Base-by-base conservation (phyloP, 2,797 vertebrate species). In the Malurus splendens region DNA sequence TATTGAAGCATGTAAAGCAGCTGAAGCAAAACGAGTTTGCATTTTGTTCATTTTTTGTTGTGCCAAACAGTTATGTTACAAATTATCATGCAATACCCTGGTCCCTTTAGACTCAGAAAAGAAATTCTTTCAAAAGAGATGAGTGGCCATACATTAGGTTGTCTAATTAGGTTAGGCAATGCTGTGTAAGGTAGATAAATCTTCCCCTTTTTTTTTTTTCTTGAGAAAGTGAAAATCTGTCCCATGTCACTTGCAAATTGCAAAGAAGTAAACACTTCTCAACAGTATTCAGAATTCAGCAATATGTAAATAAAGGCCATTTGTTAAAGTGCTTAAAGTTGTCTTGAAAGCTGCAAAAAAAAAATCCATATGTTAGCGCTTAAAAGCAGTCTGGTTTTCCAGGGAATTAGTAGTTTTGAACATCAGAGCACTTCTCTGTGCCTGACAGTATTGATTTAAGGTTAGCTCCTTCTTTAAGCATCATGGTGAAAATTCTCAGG, bases 281-380 rank as follows among this genome's bases (percentile, higher is more conserved):
- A 93, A 66, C 38, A 90, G 52, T 86, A 87, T 82, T 83, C 73
- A 77, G 67, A 93, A 86, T 84, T 83, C 87, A 90, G 81, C 86
- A 82, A 64, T 93, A 93, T 90, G 86, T 77, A 93, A 94, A 93
- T 86, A 66, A 39, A 74, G 36, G 39, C 17, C 18, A 82, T 92
- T 93, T 82, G 47, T 93, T 93, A 87, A 83, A 90, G 64, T 51
- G 27, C 25, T 83, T 81, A 54, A 87, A 86, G 41, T 42, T 92
- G 22, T 79, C 78, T 79, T 88, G 77, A 91, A 92, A 88, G 36
- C 62, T 89, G 61, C 20, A 88, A 90, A 89, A 93, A 91, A 90
- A 89, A 93, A 91, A 84, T 79, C 83, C 67, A 38, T 82, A 84
- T 71, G 14, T 79, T 79, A 82, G 36, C 28, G 12, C 54, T n/a